Base-by-base conservation (phyloP, 2,888 invertebrate genomes). In the Epistrophe eligans region DNA sequence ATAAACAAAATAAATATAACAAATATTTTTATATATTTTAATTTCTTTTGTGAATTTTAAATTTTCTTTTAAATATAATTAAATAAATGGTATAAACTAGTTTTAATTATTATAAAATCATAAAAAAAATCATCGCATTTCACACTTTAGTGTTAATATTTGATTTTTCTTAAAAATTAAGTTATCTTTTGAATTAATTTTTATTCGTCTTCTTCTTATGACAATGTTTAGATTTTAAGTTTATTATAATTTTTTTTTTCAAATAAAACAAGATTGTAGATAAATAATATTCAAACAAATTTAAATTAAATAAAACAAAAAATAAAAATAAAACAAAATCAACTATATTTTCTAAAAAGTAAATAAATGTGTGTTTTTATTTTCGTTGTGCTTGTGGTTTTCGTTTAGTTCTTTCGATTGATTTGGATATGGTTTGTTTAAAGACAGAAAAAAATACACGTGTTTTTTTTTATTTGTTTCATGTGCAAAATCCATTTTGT, bases 271-370 rank as follows among this genome's bases (percentile, higher is more conserved):
- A 67, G 72, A 81, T 74, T 85, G 81, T 85, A 82, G 79, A 82
- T 85, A 85, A 77, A 71, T 77, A 77, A 79, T 85, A 84, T 77
- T 50, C 32, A 48, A 77, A 48, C 48, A 55, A 81, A 64, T 40
- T 64, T 71, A 79, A 72, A 67, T 76, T 80, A 77, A 73, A 80
- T 76, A 84, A 79, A 66, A 71, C 48, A 76, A 72, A 81, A 77
- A 15, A 74, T 60, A 45, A 35, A 72, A 60, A 60, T 71, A 50
- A 64, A 67, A 40, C 62, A 77, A 82, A 76, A 74, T 57, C 74
- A 79, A 87, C 72, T 82, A 87, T 87, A 83, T 83, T 83, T 87
- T 87, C 55, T 87, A 79, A 87, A 87, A 87, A 83, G 72, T 83
- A 83, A 71, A 79, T 32, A 71, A 77, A 58, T 67, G 57, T 57